Conservation (phyloP, 2,113 vertebrate genomes). For the Gobio gobio region DNA sequence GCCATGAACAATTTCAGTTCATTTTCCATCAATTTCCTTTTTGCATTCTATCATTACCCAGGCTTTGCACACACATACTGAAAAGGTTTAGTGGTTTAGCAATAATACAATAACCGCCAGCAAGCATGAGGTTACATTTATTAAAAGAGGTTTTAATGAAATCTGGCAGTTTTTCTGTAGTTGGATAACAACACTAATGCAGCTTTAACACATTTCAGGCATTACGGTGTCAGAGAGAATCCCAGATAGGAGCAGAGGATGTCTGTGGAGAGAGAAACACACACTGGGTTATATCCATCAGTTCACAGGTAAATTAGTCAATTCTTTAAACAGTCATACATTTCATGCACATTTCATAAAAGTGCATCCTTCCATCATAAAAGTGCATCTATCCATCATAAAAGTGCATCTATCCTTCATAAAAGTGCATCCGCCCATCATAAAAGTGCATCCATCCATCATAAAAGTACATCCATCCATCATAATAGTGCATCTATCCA, state of each 20-base stretch:
- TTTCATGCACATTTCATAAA: too few species aligned
- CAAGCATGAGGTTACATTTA: slow-evolving; percentile 19
- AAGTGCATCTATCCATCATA: too few species aligned
- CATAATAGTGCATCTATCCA: too few species aligned
- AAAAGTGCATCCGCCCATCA: too few species aligned
- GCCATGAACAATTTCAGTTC: background rate
- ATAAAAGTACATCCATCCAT: too few species aligned
- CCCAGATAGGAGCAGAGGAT: slow-evolving; percentile 15
- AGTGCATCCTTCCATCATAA: too few species aligned
- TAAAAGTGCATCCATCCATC: too few species aligned
- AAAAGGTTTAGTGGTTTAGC: too few species aligned
- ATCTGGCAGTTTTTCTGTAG: background rate
- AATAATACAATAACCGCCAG: background rate
- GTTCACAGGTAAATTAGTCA: background rate
- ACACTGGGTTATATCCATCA: background rate
- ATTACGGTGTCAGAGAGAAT: background rate
- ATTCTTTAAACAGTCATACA: background rate
- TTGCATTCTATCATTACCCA: background rate
- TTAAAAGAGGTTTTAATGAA: slow-evolving; percentile 27
- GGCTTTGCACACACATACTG: background rate
- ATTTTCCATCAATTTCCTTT: slow-evolving; percentile 14
- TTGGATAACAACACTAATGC: background rate
- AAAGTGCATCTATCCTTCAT: too few species aligned
- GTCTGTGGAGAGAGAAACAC: slow-evolving; percentile 12
- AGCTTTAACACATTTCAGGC: background rate